Conservation (phyloP, 1,140 invertebrate genomes). For the Ceratosolen fusciceps region DNA sequence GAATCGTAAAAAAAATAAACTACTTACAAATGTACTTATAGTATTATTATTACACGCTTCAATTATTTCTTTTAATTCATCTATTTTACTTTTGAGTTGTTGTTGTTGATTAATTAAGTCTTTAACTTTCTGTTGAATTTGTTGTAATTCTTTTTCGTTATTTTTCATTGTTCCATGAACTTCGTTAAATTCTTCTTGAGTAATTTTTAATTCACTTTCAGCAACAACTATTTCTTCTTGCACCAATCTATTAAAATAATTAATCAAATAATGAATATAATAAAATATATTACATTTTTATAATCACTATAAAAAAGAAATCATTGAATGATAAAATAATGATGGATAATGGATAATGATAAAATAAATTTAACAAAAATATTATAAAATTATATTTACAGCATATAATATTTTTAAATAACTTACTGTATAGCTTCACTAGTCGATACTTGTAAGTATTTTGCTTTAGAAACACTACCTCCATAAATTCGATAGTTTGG, state of each 20-base stretch:
- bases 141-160: constrained; percentile 50
- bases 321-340: background rate
- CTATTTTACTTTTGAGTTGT: constrained; percentile 57
- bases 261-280: constrained; percentile 6
- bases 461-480: constrained; percentile 63
- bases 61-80: constrained; percentile 67
- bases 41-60: constrained; percentile 54
- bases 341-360: too few species aligned
- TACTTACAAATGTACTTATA: constrained; percentile 65
- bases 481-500: constrained; percentile 80
- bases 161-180: constrained; percentile 54
- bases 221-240: constrained; percentile 58
- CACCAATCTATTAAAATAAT: constrained; percentile 47
- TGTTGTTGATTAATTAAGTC: constrained; percentile 49
- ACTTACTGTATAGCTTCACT: constrained; percentile 73
- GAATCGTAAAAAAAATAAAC: background rate
- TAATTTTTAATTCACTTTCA: constrained; percentile 42
- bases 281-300: background rate
- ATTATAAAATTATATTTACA: too few species aligned
- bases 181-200: constrained; percentile 36
- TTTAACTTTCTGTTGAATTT: constrained; percentile 52
- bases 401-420: constrained; percentile 24
- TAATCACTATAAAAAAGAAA: background rate
- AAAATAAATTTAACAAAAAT: background rate
- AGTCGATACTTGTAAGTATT: constrained; percentile 77